Base-by-base conservation (phyloP, 2,888 invertebrate species). In the Leucania comma region DNA sequence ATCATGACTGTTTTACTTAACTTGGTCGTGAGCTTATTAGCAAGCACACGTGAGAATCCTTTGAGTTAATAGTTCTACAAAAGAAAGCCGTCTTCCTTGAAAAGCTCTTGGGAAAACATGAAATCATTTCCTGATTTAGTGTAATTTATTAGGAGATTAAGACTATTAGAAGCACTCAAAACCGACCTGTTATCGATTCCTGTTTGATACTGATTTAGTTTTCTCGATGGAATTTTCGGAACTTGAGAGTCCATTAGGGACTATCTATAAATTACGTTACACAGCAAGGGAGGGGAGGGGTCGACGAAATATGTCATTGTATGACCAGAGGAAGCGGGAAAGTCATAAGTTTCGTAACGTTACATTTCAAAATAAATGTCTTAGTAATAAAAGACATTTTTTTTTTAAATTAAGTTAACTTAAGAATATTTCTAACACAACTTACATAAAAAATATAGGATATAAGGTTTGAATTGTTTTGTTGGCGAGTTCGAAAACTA, bases 1-100 rank as follows among this genome's bases (percentile, higher is more conserved):
- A 50, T 50, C 42, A 75, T 73, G 68, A 46, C 56, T 56, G 42
- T 3, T 73, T 75, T 60, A 22, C 26, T 75, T 32, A 68, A 65
- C 51, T 46, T 78, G 24, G 14, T 74, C 73, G 73, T 74, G 76
- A 74, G 50, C 42, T 38, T 61, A 61, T 74, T 74, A 61, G 56
- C 35, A 68, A 68, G 32, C 50, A 60, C 60, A 75, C 50, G 35
- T 57, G 60, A 75, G 56, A 60, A 60, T 68, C 54, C 59, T 68
- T 35, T 29, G 42, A 56, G 1, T 20, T 56, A 32, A 56, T 22
- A 50, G 42, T 46, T 51, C 14, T 22, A 46, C 32, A 26, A 57
- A 74, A 56, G 56, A 29, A 9, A 26, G 50, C 42, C 12, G 26
- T 42, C 32, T 75, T 75, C 69, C 35, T 29, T 46, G 54, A 68